Evolutionary conservation across 2,113 vertebrate genomes (phyloP).

Genomic region (Gadus chalcogrammus): DNA sequence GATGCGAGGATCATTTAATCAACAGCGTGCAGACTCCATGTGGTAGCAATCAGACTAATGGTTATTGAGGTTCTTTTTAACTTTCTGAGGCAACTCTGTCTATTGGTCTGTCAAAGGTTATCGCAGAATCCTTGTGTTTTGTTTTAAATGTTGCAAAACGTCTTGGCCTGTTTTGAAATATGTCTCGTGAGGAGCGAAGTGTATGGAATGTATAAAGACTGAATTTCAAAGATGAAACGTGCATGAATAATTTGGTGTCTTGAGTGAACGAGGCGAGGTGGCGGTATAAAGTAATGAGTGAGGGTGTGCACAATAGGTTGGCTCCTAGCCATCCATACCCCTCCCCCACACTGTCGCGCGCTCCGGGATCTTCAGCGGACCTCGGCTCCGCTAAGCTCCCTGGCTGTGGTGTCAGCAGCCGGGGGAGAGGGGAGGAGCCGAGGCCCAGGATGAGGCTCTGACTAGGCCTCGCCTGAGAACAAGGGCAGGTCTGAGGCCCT

Average conservation of each 20-base stretch:
- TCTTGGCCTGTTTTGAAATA: neutral
- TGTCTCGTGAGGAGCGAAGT: too few relatives aligned
- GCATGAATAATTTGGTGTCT: constrained; percentile 46
- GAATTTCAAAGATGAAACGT: constrained; percentile 12
- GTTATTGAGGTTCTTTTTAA: too few relatives aligned
- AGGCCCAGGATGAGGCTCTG: constrained; percentile 61
- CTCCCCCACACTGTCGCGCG: constrained; percentile 67
- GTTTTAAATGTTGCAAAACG: neutral
- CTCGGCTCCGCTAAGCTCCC: constrained; percentile 55
- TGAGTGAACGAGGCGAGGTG: constrained; percentile 47
- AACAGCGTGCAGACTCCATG: too few relatives aligned
- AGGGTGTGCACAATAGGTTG: constrained; percentile 71
- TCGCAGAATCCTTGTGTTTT: too few relatives aligned
- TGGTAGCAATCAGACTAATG: too few relatives aligned
- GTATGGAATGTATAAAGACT: too few relatives aligned
- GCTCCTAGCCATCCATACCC: constrained; percentile 69
- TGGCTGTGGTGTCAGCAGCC: constrained; percentile 64
- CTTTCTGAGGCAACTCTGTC: too few relatives aligned
- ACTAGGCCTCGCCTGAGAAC: constrained; percentile 65
- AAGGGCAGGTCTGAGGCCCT: constrained; percentile 53
- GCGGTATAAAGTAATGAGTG: constrained; percentile 13
- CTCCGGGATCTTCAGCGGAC: constrained; percentile 63
- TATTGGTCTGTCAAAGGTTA: too few relatives aligned
- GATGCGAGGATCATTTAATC: too few relatives aligned
- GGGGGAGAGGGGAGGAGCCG: constrained; percentile 60